These are phyloP conservation scores for Gallinago solitaria DNA, from an alignment of 2,797 vertebrate species.

Conservation along the genomic window DNA sequence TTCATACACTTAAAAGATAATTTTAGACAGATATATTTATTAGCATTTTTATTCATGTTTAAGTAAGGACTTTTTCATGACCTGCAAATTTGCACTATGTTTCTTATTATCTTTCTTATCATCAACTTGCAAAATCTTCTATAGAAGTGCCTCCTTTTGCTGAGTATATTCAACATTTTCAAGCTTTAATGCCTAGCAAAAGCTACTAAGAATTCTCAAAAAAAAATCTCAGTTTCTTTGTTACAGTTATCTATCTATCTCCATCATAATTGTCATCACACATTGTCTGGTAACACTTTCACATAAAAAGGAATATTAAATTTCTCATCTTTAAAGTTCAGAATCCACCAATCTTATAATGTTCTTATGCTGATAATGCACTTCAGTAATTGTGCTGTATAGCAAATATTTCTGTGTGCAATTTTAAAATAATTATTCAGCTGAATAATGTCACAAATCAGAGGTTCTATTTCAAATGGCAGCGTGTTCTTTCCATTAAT, in stretches of 20 bases:
- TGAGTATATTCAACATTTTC: neutral
- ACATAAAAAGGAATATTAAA: constrained; percentile 11
- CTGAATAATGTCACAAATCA: constrained; percentile 60
- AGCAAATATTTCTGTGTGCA: constrained; percentile 53
- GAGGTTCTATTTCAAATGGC: constrained; percentile 63
- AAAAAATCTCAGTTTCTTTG: neutral
- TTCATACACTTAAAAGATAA: neutral
- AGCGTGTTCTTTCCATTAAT: constrained; percentile 64
- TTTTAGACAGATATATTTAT: neutral
- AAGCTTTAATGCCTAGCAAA: neutral
- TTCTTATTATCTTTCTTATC: neutral
- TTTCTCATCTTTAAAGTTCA: constrained; percentile 60
- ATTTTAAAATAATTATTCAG: constrained; percentile 66
- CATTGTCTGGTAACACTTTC: neutral
- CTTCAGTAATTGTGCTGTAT: constrained; percentile 26
- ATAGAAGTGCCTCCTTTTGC: neutral
- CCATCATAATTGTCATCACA: neutral
- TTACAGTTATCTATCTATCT: neutral
- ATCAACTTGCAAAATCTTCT: neutral
- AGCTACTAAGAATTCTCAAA: neutral
- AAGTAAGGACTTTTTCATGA: neutral
- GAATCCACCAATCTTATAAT: constrained; percentile 39
- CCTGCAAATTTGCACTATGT: neutral
- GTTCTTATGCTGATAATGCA: constrained; percentile 25
- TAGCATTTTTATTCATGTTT: neutral